Evolutionary conservation across 2,888 invertebrate species (phyloP), one percentile per base, ranked within the genome.

Genomic region (Patella depressa): DNA sequence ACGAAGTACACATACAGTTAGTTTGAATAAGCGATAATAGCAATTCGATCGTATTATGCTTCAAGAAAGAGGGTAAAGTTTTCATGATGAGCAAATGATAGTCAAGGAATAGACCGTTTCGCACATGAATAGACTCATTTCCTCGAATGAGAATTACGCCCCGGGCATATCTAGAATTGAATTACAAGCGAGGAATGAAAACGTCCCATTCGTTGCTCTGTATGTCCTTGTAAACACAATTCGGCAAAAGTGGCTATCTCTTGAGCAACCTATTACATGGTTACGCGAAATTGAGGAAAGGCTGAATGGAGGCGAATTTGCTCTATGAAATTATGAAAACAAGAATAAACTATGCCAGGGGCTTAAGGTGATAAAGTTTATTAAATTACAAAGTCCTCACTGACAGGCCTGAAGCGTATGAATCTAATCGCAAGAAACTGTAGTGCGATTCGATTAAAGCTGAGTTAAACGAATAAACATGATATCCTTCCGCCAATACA

Each of bases 351-450:
- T n/a, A 12, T 19, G 24, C 19, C 65, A 19, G 24, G 24, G 24
- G 65, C 19, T 65, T 19, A 9, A n/a, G 11, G 65, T 12, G 65
- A 65, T 65, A 14, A 65, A 65, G 3, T 65, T 65, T 65, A 65
- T 65, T 65, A 65, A 65, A 65, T 65, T 65, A 65, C 65, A 65
- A 65, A 65, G 65, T 65, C 24, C 65, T 24, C 65, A 65, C 19
- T 65, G 65, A 65, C 24, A 19, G 11, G 65, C 65, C 65, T 17
- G 19, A 11, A 24, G 65, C 65, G 65, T 65, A 65, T 19, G 65
- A 65, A 65, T 65, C 19, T 65, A 65, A 65, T 65, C 65, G 65
- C 24, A 24, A 24, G 19, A 65, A 65, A 65, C 24, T 65, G 19
- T 65, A 65, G 65, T 65, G 24, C 65, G 12, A 24, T 65, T 19